Evolutionary conservation across 2,797 vertebrate genomes (phyloP), one percentile per base, ranked within the genome.

Genomic region (Babyrousa celebensis): DNA sequence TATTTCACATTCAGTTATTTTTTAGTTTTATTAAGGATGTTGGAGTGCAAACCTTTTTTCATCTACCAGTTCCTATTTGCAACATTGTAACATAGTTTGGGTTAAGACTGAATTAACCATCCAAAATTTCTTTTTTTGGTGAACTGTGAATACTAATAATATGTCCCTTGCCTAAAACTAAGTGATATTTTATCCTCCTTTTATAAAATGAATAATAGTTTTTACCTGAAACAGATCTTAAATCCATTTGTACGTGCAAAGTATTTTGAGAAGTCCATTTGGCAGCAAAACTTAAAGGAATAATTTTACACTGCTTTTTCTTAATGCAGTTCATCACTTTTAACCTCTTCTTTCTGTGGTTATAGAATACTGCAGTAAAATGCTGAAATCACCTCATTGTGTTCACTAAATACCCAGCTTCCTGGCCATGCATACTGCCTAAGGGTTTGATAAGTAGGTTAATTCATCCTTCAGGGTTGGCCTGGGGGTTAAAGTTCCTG

Each of bases 391-490:
- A 94, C 85, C 94, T 98, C 93, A 60, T 78, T 88, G 56, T 96
- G 80, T 95, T 98, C 86, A 96, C 97, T 90, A 97, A 56, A 96
- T 32, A 95, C 82, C 20, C 74, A 65, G 83, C 92, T 98, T 98
- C 96, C 85, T 96, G 94, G 93, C 97, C 96, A 87, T 93, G 94
- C 91, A 92, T 52, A 78, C 87, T 95, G 98, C 98, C 98, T 98
- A 83, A 92, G 97, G 98, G 98, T 95, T 0, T 97, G 95, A 12
- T 98, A 98, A 98, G 96, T 98, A 98, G 98, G 98, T 98, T 98
- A 98, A 98, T 98, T 97, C 98, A 98, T 96, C 98, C 98, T 98
- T 96, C 96, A 97, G 97, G 98, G 97, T 96, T 98, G 96, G 98
- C 98, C 98, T 97, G 97, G 98, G 98, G 98, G 98, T 97, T 98